A percentile compares a stretch with the other conserved stretches of the same genome.
Conservation (phyloP, 2,888 invertebrate genomes). For the Tholera decimalis region DNA sequence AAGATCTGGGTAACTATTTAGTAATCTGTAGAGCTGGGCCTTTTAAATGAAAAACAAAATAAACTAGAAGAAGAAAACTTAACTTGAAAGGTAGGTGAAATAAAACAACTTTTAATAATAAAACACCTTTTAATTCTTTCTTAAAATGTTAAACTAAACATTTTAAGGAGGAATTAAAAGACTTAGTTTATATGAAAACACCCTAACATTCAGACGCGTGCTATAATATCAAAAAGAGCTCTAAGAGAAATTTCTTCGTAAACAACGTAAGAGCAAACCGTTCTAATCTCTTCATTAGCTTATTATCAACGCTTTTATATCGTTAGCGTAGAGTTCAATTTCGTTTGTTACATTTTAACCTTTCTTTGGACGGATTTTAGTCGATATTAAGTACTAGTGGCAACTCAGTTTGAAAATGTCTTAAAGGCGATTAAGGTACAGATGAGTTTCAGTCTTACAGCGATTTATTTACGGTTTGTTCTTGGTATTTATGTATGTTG, state of each 20-base stretch:
- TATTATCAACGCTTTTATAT: conserved; percentile 65
- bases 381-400: conserved; percentile 72
- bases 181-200: conserved; percentile 17
- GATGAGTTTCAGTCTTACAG: conserved; percentile 11
- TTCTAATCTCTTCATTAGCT: conserved; percentile 80
- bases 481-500: conserved; percentile 2
- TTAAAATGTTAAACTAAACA: neutral
- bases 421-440: conserved; percentile 12
- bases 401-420: conserved; percentile 19
- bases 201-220: conserved; percentile 72
- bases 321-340: conserved; percentile 65
- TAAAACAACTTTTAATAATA: no score
- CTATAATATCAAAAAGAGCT: conserved; percentile 75
- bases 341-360: conserved; percentile 64
- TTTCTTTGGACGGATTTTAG: conserved; percentile 70
- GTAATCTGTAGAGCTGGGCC: no score
- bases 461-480: neutral
- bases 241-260: conserved; percentile 75
- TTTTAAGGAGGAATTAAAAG: neutral
- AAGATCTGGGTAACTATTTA: no score
- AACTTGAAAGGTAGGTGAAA: no score
- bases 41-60: no score
- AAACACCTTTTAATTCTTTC: no score
- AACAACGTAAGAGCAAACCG: conserved; percentile 72
- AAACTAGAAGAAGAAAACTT: no score